Conservation (phyloP, 2,888 invertebrate species). For the Nipponacmea schrenckii region DNA sequence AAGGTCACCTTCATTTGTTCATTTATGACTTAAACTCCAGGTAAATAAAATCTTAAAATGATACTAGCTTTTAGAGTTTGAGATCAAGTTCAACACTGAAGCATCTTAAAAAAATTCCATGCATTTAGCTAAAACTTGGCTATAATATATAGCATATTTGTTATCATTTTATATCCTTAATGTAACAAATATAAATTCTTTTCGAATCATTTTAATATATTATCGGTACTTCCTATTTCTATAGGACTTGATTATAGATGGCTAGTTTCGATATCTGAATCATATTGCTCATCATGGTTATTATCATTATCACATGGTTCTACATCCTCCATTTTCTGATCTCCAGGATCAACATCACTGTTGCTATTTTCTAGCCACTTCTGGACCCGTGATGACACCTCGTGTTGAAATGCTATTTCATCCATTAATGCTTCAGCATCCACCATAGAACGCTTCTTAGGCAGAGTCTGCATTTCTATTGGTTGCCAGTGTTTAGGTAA, state of each 20-base stretch:
- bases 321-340: constrained; percentile 34
- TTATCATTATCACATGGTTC: constrained; percentile 22
- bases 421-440: constrained; percentile 46
- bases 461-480: constrained; percentile 32
- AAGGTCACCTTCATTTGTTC: too few species aligned
- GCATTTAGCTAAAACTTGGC: too few species aligned
- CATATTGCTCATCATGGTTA: constrained; percentile 26
- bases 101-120: too few species aligned
- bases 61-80: too few species aligned
- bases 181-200: too few species aligned
- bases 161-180: too few species aligned
- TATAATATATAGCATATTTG: too few species aligned
- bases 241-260: constrained; percentile 17
- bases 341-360: constrained; percentile 35
- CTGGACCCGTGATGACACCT: constrained; percentile 47
- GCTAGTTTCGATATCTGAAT: constrained; percentile 24
- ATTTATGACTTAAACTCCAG: too few species aligned
- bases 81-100: too few species aligned
- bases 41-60: too few species aligned
- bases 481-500: constrained; percentile 51
- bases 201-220: too few species aligned
- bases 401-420: constrained; percentile 47
- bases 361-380: constrained; percentile 45
- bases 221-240: too few species aligned
- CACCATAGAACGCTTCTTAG: constrained; percentile 25